Percentiles rank a stretch among this genome's conserved stretches.
These are phyloP conservation scores for Amphipoea oculea DNA, from an alignment of 2,888 invertebrate species.

Conservation along the genomic window DNA sequence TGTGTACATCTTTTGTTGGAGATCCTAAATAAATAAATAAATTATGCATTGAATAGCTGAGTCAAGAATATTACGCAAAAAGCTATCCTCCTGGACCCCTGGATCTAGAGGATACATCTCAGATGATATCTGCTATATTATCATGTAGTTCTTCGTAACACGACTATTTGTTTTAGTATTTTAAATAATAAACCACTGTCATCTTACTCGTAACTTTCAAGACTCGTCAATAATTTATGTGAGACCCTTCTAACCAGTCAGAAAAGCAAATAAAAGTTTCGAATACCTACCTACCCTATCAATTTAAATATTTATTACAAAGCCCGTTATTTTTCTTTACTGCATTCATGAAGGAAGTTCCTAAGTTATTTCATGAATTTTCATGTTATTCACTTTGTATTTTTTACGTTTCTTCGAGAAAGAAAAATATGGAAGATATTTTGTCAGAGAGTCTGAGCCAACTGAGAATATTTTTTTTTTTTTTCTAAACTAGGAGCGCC, in stretches of 20 bases:
- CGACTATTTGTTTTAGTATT: too few relatives aligned
- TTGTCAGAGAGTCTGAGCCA: neutral
- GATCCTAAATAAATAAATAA: too few relatives aligned
- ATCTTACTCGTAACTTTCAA: neutral
- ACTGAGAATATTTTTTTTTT: neutral
- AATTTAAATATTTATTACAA: conserved; percentile 22
- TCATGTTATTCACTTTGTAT: conserved; percentile 6
- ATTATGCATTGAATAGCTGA: too few relatives aligned
- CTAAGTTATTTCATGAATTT: conserved; percentile 35
- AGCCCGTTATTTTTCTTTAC: conserved; percentile 8
- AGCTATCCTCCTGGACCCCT: neutral
- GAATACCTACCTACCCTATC: neutral
- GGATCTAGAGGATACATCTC: too few relatives aligned
- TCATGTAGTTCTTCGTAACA: too few relatives aligned
- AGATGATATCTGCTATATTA: too few relatives aligned
- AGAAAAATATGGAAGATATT: neutral
- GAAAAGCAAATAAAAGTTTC: conserved; percentile 2
- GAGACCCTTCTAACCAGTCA: neutral
- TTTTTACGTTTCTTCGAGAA: neutral
- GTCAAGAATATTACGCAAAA: neutral
- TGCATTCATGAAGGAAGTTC: conserved; percentile 17
- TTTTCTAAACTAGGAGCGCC: neutral
- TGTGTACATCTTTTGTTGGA: too few relatives aligned
- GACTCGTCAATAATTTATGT: conserved; percentile 1
- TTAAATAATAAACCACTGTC: too few relatives aligned